Conservation (phyloP, 2,797 vertebrate species). For the Typhlichthys eigenmanni region DNA sequence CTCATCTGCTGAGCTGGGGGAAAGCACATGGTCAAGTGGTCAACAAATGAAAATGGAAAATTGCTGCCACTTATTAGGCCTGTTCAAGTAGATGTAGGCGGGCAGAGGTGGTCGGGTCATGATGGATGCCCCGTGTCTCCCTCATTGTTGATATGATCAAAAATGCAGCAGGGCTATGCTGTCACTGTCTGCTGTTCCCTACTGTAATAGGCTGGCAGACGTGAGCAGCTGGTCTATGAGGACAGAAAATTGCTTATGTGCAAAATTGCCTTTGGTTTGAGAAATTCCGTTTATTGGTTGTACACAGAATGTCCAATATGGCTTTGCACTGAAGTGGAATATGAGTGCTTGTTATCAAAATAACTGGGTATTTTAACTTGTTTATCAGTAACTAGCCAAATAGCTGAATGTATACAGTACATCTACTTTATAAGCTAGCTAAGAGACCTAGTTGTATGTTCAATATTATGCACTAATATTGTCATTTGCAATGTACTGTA, state of each 20-base stretch:
- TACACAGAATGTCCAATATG: constrained; percentile 50
- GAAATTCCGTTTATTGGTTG: constrained; percentile 61
- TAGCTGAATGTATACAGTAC: not conserved
- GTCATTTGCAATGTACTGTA: too few relatives aligned
- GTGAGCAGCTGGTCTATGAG: constrained; percentile 41
- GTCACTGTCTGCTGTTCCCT: constrained; percentile 22
- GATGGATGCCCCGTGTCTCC: constrained; percentile 64
- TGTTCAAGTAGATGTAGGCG: constrained; percentile 69
- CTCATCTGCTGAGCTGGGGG: constrained; percentile 59
- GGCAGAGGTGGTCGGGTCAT: constrained; percentile 68
- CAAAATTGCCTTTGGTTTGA: constrained; percentile 66
- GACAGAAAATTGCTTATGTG: constrained; percentile 62
- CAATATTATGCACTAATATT: too few relatives aligned
- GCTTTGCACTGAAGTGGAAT: constrained; percentile 50
- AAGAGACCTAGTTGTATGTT: constrained; percentile 2
- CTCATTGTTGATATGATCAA: constrained; percentile 72
- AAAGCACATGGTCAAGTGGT: constrained; percentile 84
- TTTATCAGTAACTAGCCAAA: constrained; percentile 42
- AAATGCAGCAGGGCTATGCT: constrained; percentile 40
- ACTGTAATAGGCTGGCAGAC: constrained; percentile 60
- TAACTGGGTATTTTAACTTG: constrained; percentile 39
- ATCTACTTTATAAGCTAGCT: not conserved
- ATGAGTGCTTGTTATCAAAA: constrained; percentile 51
- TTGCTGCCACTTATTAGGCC: constrained; percentile 77
- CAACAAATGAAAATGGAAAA: constrained; percentile 85